Conservation (phyloP, 1,140 invertebrate species). For the Anagrus nilaparvatae region DNA sequence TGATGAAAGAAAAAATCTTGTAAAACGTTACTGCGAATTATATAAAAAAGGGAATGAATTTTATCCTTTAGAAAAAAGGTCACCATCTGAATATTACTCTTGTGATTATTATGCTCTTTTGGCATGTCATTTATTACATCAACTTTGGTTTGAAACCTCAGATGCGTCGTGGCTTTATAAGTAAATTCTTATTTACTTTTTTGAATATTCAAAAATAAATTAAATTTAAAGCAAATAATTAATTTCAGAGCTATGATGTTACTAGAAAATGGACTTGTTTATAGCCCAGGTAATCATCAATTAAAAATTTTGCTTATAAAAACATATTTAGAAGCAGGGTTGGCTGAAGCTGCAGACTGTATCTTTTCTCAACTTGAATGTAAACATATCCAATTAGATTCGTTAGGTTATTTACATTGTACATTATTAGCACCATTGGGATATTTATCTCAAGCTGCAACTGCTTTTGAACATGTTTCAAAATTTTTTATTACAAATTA, state of each 20-base stretch:
- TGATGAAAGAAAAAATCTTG: constrained; percentile 28
- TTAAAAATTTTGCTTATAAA: constrained; percentile 51
- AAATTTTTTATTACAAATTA: constrained; percentile 81
- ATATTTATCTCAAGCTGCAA: constrained; percentile 52
- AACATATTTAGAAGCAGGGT: constrained; percentile 44
- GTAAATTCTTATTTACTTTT: constrained; percentile 19
- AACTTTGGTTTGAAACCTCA: constrained; percentile 50
- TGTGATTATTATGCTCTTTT: constrained; percentile 70
- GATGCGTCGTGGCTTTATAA: constrained; percentile 46
- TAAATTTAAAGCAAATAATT: constrained; percentile 9
- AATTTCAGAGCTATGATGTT: constrained; percentile 30
- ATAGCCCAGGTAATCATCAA: constrained; percentile 53
- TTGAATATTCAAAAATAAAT: background rate
- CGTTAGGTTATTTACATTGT: constrained; percentile 74
- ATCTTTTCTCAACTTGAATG: constrained; percentile 57
- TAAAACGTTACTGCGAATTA: constrained; percentile 30
- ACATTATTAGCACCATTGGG: constrained; percentile 60
- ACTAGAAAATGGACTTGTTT: constrained; percentile 45
- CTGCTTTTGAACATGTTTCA: constrained; percentile 58
- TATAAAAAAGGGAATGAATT: constrained; percentile 33
- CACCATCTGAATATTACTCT: constrained; percentile 50
- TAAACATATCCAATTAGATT: constrained; percentile 92
- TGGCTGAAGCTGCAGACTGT: constrained; percentile 36
- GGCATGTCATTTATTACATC: constrained; percentile 67
- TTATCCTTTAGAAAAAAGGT: constrained; percentile 39